These are phyloP conservation scores for Benthochromis sp. DNA, from an alignment of 2,113 vertebrate species.

Conservation along the genomic window DNA sequence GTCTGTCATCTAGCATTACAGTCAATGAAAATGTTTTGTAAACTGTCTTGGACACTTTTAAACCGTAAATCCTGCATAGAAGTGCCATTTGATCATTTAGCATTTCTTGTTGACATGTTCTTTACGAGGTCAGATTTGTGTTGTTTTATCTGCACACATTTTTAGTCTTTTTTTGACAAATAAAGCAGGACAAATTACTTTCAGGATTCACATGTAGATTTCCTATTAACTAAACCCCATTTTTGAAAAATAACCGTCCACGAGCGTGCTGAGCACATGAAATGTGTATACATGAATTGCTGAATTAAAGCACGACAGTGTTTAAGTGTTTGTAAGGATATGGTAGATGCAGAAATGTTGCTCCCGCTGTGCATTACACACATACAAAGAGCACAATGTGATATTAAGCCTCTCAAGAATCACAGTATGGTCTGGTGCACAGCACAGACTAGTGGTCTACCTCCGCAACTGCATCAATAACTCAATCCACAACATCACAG, in stretches of 20 bases:
- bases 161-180: not conserved
- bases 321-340: not conserved
- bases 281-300: not conserved
- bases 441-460: conserved; percentile 14
- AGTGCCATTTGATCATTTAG: not conserved
- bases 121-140: not conserved
- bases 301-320: not conserved
- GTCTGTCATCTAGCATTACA: not conserved
- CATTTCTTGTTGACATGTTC: not conserved
- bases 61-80: not conserved
- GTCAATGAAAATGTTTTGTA: not conserved
- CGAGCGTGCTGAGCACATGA: not conserved
- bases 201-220: not conserved
- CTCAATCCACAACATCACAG: not conserved
- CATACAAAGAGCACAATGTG: not conserved
- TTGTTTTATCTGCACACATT: not conserved
- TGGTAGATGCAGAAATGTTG: not conserved
- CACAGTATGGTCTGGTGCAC: not conserved
- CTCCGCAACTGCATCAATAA: not conserved
- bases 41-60: not conserved
- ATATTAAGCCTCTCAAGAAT: not conserved
- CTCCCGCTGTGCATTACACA: not conserved
- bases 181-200: not conserved
- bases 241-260: not conserved
- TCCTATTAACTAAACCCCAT: not conserved